Evolutionary conservation across 2,888 invertebrate genomes (phyloP), one percentile per base, ranked within the genome.

Genomic region (Erpobdella octoculata): DNA sequence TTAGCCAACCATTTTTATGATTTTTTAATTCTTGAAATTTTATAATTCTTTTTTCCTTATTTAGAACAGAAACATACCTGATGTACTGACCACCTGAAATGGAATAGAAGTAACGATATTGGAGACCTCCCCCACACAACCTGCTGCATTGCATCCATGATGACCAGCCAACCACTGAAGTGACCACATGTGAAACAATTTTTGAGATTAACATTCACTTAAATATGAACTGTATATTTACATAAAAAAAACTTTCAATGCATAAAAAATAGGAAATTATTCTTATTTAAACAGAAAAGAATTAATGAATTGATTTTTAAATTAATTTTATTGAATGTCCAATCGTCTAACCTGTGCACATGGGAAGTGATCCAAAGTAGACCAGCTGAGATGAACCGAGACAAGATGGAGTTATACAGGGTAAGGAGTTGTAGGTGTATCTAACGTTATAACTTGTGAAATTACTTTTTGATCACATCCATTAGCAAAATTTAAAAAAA

Each of bases 121-220:
- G 69, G 12, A 69, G 5, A 8, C 69, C 69, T 33, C 69, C 46
- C 58, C 58, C 69, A 28, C 69, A 69, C 25, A 35, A 36, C 1
- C 33, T 53, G 31, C 46, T 41, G 33, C 69, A 69, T 8, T 28
- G 25, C 21, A n/a, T 31, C 69, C 69, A 69, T n/a, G 58, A n/a
- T 41, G 69, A 58, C 69, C 69, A 69, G 21, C 58, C 69, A 15
- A 48, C 9, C n/a, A 36, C 69, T 69, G 48, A 5, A 53, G 28
- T 53, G 21, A 6, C 18, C n/a, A n/a, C n/a, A n/a, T n/a, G n/a
- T n/a, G n/a, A n/a, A n/a, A n/a, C n/a, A n/a, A n/a, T n/a, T n/a
- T n/a, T n/a, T n/a, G n/a, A n/a, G n/a, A n/a, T n/a, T n/a, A n/a
- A n/a, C n/a, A n/a, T n/a, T n/a, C n/a, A n/a, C n/a, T n/a, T n/a